Evolutionary conservation across 2,113 vertebrate species (phyloP), one percentile per base, ranked within the genome.

Genomic region (Phrynocephalus versicolor): DNA sequence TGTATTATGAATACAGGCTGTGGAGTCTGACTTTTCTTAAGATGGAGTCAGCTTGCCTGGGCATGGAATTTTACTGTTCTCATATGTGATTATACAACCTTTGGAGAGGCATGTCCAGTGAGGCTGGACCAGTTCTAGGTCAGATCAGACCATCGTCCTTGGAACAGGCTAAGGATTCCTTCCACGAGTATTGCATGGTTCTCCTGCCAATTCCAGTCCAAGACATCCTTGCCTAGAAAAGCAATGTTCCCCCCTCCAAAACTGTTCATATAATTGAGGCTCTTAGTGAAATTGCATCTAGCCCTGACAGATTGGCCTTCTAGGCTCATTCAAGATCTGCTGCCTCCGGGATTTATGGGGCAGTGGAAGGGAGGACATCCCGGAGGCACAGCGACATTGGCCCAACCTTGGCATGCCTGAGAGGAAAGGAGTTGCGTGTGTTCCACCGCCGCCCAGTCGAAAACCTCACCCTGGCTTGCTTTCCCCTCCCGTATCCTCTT

Each of bases 281-380:
- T 70, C 21, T 79, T 41, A 85, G 65, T 70, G n/a, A 70, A 60
- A 85, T 41, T 70, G 51, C 65, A n/a, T 79, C 64, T 37, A 78
- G n/a, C 74, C 33, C 33, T n/a, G n/a, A 57, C 15, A 77, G 33
- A 6, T 57, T 70, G 67, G 64, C n/a, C 83, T 19, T 39, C 83
- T 19, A 51, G 27, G 10, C 65, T 35, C 10, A 80, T 14, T 21
- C 27, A 71, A 79, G 45, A 45, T 73, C 27, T 18, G 39, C 45
- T 30, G 33, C 62, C 57, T 85, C 19, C 55, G 62, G 67, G 69
- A 73, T 73, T 71, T 79, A 85, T 70, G 37, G 57, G 77, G 57
- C 4, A 18, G 3, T 39, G 37, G 51, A n/a, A 33, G 30, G 30
- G 39, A 35, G 23, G 45, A 64, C 25, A n/a, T 73, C n/a, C 57